Evolutionary conservation across 2,113 vertebrate species (phyloP), one percentile per base, ranked within the genome.

Genomic region (Lasiurus borealis): DNA sequence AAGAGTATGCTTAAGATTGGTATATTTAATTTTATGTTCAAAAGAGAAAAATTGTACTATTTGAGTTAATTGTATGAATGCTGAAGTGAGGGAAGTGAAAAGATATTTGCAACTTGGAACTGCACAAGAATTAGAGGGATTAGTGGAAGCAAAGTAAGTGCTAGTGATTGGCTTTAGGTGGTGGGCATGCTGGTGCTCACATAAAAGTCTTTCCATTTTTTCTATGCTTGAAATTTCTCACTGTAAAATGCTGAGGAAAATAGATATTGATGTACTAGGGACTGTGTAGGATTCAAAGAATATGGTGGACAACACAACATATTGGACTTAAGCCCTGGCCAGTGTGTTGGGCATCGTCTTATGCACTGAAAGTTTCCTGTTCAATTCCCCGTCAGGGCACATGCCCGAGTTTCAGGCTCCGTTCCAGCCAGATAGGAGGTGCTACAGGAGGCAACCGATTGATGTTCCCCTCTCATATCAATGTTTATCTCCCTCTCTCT

Each of bases 171-270:
- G 50, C 48, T 71, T 34, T 64, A 62, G 66, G 27, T 69, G 68
- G 68, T 62, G 14, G 7, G 62, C 21, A 59, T 34, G 69, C n/a
- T 77, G 14, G 44, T 95, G 5, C 68, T 96, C 62, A 50, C 21
- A 31, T 73, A 87, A 76, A 86, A 36, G 57, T 85, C 29, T 84
- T 91, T 69, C 29, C 68, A 15, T 75, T 92, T 86, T 85, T 25
- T 88, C 31, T 86, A 0, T 34, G 31, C 87, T 88, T 88, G 66
- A 88, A 78, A 91, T 10, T 64, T 48, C 80, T 77, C 36, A 78
- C 36, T 75, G 25, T 50, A 75, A 90, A 75, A 29, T 64, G 14
- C 82, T 94, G 50, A 69, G 50, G 11, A 88, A 95, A 72, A 84
- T 69, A 36, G 31, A 90, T 87, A 40, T 18, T 72, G 40, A 48